Evolutionary conservation across 2,113 vertebrate genomes (phyloP), one percentile per base, ranked within the genome.

Genomic region (Hypomesus transpacificus): DNA sequence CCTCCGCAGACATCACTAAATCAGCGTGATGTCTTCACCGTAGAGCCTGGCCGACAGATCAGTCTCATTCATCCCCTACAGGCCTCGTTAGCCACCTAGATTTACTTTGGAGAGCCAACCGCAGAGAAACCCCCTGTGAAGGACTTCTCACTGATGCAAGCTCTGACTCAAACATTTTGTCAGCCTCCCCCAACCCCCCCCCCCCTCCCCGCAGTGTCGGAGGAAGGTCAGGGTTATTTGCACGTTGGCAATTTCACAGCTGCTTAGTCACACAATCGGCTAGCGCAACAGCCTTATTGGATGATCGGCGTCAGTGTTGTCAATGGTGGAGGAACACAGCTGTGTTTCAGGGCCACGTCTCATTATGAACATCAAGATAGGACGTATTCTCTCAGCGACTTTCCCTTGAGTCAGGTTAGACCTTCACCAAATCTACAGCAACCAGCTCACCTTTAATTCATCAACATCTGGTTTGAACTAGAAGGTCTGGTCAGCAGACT

Each of bases 21-120:
- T 83, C 83, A 87, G 76, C 46, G 34, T 80, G 73, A 87, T 81
- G 77, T 85, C 80, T 90, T 68, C 51, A 78, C 75, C 84, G 76
- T 69, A 16, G 26, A 75, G 68, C 57, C 58, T 3, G 1, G 46
- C 64, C 68, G 81, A 74, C 14, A 18, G 59, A 59, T 50, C 28
- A 51, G 17, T 39, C 52, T 50, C 26, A 14, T 53, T 59, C 28
- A 22, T 74, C 58, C 20, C 75, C 77, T 71, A 39, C 71, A 69
- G 81, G 76, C 74, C 31, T 34, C 31, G 31, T 34, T 34, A 34
- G 31, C 31, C 31, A 34, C 31, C 31, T 5, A 34, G 31, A 34
- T 34, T 34, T 34, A 34, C 31, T 34, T 34, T 34, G 31, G 31
- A 34, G 31, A 34, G 31, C 31, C 31, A 34, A 34, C 31, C 31